phyloP scores from a whole-genome alignment of 2,797 vertebrate species.

The Echiichthys vipera region DNA sequence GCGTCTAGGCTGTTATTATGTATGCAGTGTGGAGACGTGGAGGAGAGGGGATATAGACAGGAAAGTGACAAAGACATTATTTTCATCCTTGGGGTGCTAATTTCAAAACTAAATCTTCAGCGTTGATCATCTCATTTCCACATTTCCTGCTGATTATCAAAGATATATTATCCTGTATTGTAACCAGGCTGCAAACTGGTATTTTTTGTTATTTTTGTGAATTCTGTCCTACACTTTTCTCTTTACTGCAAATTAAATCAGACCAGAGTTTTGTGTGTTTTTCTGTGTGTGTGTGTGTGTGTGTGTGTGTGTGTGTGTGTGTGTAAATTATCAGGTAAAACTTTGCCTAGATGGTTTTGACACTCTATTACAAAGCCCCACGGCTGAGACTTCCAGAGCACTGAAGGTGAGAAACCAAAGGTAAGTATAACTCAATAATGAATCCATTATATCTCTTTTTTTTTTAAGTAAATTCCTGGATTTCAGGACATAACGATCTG shows the following conservation, averaged over 20 bases:
- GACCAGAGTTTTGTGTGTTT: background rate
- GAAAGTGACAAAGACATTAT: slow-evolving; percentile 19
- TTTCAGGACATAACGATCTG: background rate
- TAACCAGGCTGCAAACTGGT: background rate
- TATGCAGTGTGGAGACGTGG: slow-evolving; percentile 37
- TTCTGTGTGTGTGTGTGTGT: no score
- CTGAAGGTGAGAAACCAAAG: background rate
- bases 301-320: no score
- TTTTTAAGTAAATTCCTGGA: background rate
- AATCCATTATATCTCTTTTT: background rate
- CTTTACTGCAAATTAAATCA: slow-evolving; percentile 3
- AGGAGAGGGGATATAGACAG: slow-evolving; percentile 30
- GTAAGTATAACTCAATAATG: background rate
- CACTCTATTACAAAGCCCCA: background rate
- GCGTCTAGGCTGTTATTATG: slow-evolving; percentile 57
- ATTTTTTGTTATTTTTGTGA: slow-evolving; percentile 12
- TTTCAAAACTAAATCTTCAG: background rate
- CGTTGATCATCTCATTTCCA: slow-evolving; percentile 9
- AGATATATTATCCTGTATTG: background rate
- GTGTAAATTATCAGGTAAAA: slow-evolving; percentile 18
- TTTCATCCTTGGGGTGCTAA: background rate
- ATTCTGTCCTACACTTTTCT: background rate
- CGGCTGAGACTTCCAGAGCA: background rate
- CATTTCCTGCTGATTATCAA: slow-evolving; percentile 9
- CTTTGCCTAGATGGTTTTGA: background rate